A percentile compares a stretch with the other conserved stretches of the same genome.
These are phyloP conservation scores for Morpho deidamia DNA, from an alignment of 2,888 invertebrate species.

Conservation along the genomic window DNA sequence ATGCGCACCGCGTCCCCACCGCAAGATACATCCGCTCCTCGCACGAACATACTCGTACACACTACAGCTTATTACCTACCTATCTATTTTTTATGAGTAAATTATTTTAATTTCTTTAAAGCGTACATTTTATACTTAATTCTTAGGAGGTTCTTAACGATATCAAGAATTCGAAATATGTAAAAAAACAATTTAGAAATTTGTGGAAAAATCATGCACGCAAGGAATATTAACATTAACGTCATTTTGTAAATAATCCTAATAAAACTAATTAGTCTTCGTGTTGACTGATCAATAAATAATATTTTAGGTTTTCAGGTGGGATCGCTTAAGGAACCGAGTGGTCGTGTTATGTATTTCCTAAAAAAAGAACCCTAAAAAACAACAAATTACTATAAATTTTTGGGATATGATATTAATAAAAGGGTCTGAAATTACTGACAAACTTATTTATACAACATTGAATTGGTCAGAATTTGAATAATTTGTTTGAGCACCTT, in stretches of 20 bases:
- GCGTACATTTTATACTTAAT: conserved; percentile 77
- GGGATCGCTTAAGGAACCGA: conserved; percentile 63
- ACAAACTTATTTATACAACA: conserved; percentile 19
- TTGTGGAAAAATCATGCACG: conserved; percentile 43
- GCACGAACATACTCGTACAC: conserved; percentile 50
- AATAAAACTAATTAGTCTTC: conserved; percentile 74
- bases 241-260: conserved; percentile 56
- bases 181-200: conserved; percentile 21
- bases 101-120: conserved; percentile 75
- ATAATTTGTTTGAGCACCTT: conserved; percentile 24
- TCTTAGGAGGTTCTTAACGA: conserved; percentile 68
- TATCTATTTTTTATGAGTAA: conserved; percentile 70
- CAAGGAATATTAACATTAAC: conserved; percentile 44
- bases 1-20: conserved; percentile 1
- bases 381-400: conserved; percentile 6
- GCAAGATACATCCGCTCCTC: conserved; percentile 34
- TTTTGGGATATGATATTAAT: conserved; percentile 4
- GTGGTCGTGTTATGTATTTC: conserved; percentile 21
- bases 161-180: conserved; percentile 50
- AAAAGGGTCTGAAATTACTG: conserved; percentile 7
- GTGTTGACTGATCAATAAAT: conserved; percentile 63
- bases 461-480: conserved; percentile 24
- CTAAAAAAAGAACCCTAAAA: conserved; percentile 6
- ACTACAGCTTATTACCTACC: conserved; percentile 70
- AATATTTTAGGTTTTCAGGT: conserved; percentile 45